Conservation (phyloP, 2,797 vertebrate genomes). For the Peromyscus eremicus region DNA sequence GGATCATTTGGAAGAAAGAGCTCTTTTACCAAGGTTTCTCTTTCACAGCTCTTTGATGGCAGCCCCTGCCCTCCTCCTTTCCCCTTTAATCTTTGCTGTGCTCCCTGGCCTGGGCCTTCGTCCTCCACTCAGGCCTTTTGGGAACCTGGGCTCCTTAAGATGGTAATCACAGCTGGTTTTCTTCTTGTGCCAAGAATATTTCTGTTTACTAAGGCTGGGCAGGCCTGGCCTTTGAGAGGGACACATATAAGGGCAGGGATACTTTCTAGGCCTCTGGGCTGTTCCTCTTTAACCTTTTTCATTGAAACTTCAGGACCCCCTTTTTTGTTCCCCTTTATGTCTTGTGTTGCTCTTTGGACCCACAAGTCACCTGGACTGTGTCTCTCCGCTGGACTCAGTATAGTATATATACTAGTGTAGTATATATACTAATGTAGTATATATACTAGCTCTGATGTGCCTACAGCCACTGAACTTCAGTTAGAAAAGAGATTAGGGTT, state of each 20-base stretch:
- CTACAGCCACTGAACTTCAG: neutral
- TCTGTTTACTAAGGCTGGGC: conserved; percentile 76
- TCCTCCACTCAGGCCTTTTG: neutral
- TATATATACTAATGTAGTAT: neutral
- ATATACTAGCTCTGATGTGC: neutral
- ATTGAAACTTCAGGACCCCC: conserved; percentile 47
- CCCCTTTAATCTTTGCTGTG: conserved; percentile 59
- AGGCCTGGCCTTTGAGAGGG: conserved; percentile 75
- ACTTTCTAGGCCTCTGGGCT: conserved; percentile 39
- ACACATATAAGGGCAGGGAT: conserved; percentile 76
- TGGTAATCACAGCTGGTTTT: conserved; percentile 72
- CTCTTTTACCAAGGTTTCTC: conserved; percentile 58
- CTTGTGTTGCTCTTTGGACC: neutral
- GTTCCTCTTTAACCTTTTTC: conserved; percentile 69
- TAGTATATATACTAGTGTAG: neutral
- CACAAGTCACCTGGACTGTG: neutral
- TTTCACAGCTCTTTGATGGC: conserved; percentile 37
- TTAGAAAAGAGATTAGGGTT: conserved; percentile 47
- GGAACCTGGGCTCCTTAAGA: conserved; percentile 75
- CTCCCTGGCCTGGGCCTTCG: conserved; percentile 51
- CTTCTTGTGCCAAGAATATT: conserved; percentile 73
- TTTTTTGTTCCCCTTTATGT: neutral
- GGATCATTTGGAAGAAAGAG: conserved; percentile 66
- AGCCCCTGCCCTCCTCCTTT: neutral
- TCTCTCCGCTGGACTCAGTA: neutral